These are phyloP conservation scores for Gobionotothen gibberifrons DNA, from an alignment of 2,797 vertebrate genomes.

Conservation along the genomic window DNA sequence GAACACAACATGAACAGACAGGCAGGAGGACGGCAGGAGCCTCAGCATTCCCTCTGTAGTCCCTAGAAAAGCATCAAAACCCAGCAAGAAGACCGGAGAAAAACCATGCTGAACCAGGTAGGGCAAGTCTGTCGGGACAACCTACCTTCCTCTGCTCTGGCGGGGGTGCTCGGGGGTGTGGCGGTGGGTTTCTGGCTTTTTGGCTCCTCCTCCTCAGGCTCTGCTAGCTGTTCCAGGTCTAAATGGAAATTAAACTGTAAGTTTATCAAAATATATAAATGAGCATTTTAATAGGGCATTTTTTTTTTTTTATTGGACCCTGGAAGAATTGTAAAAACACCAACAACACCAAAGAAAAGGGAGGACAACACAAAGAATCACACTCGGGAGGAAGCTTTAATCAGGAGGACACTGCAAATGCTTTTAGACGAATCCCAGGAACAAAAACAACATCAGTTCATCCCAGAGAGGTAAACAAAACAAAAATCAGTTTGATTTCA, in stretches of 20 bases:
- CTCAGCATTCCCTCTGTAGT: conserved; percentile 47
- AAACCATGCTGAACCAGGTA: conserved; percentile 66
- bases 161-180: conserved; percentile 92
- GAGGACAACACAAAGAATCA: conserved; percentile 40
- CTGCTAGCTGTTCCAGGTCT: conserved; percentile 78
- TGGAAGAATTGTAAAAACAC: conserved; percentile 5
- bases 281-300: neutral
- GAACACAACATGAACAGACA: conserved; percentile 68
- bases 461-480: conserved; percentile 39
- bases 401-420: conserved; percentile 39
- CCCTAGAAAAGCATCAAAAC: conserved; percentile 41
- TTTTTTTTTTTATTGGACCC: conserved; percentile 6
- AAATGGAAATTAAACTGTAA: conserved; percentile 11
- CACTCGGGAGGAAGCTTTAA: conserved; percentile 48
- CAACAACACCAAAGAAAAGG: conserved; percentile 38
- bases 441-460: neutral
- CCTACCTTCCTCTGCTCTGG: conserved; percentile 95
- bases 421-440: conserved; percentile 21
- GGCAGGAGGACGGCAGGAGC: conserved; percentile 56
- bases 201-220: conserved; percentile 75
- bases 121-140: conserved; percentile 16
- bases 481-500: conserved; percentile 35
- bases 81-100: conserved; percentile 40
- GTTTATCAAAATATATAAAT: neutral
- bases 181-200: conserved; percentile 85